phyloP scores from a whole-genome alignment of 2,797 vertebrate species.

The Pterois miles region DNA sequence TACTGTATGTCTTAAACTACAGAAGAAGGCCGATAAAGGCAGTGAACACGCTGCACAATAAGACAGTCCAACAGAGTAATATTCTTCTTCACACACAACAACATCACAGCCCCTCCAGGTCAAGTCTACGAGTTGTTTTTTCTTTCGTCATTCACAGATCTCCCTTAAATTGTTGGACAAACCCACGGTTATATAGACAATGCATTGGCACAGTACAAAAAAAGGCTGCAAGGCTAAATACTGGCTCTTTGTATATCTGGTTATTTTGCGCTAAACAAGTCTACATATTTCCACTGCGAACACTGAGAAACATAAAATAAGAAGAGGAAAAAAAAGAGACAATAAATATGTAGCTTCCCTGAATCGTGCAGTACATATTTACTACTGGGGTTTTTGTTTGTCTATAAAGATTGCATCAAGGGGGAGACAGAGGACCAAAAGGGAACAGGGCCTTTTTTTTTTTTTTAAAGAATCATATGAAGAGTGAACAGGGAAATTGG shows the following conservation, averaged over 20 bases:
- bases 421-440: slow-evolving; percentile 51
- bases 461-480: slow-evolving; percentile 54
- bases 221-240: background rate
- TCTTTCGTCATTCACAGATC: background rate
- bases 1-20: background rate
- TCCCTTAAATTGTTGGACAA: background rate
- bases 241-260: background rate
- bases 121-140: background rate
- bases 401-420: slow-evolving; percentile 60
- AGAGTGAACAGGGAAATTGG: slow-evolving; percentile 46
- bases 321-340: background rate
- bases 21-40: background rate
- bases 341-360: background rate
- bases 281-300: background rate
- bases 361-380: background rate
- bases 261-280: background rate
- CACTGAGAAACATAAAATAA: background rate
- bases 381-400: background rate
- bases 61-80: background rate
- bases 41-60: background rate
- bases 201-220: background rate
- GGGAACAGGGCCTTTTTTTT: slow-evolving; percentile 24
- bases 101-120: background rate
- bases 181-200: background rate
- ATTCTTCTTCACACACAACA: background rate